A percentile compares a stretch with the other conserved stretches of the same genome.
Evolutionary conservation across 1,140 invertebrate species (phyloP).

Genomic region (Euborellia annulipes): DNA sequence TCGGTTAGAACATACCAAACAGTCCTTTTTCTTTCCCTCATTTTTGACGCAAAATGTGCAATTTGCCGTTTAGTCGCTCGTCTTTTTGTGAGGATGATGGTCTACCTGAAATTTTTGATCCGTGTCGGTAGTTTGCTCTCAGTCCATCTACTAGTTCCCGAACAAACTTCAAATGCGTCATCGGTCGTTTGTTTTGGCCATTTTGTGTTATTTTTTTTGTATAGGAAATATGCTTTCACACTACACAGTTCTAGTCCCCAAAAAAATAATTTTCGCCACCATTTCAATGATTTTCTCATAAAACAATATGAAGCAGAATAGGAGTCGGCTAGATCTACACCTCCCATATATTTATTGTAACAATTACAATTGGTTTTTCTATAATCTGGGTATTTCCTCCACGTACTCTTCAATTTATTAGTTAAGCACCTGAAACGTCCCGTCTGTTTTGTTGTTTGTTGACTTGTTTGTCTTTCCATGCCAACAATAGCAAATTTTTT

Average conservation of each 20-base stretch:
- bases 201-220: constrained; percentile 10
- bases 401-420: constrained; percentile 7
- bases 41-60: constrained; percentile 7
- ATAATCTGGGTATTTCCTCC: constrained; percentile 5
- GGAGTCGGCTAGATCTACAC: constrained; percentile 15
- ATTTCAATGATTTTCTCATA: constrained; percentile 15
- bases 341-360: constrained; percentile 14
- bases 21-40: constrained; percentile 8
- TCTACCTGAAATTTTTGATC: background rate
- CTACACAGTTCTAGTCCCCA: constrained; percentile 14
- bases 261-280: constrained; percentile 16
- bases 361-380: constrained; percentile 11
- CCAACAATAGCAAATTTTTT: too few relatives aligned
- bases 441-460: background rate
- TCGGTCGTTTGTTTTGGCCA: constrained; percentile 8
- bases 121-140: background rate
- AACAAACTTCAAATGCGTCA: constrained; percentile 1
- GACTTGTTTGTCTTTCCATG: background rate
- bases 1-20: constrained; percentile 6
- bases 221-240: constrained; percentile 16
- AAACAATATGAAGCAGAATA: constrained; percentile 5
- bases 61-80: constrained; percentile 4
- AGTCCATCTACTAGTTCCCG: background rate
- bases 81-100: background rate
- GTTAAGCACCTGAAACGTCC: too few relatives aligned